Evolutionary conservation across 2,113 vertebrate species (phyloP), one percentile per base, ranked within the genome.

Genomic region (Aphelocoma coerulescens): DNA sequence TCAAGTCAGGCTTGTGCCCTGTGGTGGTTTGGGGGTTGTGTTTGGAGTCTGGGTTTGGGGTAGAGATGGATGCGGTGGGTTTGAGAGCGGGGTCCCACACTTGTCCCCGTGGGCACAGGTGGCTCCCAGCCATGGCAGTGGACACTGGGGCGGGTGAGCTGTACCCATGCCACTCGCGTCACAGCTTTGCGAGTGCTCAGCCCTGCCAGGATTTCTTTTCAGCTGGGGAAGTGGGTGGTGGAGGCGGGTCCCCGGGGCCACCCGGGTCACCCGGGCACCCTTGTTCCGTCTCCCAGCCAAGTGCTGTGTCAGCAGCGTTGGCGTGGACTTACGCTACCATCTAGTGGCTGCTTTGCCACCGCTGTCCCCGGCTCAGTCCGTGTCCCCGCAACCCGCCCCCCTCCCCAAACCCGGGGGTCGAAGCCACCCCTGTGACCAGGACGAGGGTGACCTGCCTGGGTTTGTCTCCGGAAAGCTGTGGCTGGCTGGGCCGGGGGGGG

Each of bases 271-370:
- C 84, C 61, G 66, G 87, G 13, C 74, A 8, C 82, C 67, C 59
- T 13, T 13, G 92, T 80, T 88, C 87, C 94, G 72, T 61, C 66
- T 72, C 35, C 11, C 81, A 49, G 87, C 32, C 94, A 18, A 72
- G n/a, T 97, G 96, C 94, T 95, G 94, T 81, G 93, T 96, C 95
- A 97, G 95, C 94, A 96, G 95, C 94, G 73, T 35, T 92, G 87
- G 87, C 77, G 93, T 68, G 91, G 93, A 11, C 89, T 76, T 43
- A 95, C 91, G 95, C 95, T 96, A 96, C 96, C 95, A 97, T 93
- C 96, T 96, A 95, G 96, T 4, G 96, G 96, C 94, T 85, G 96
- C 88, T 92, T 48, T 9, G 66, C 89, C 91, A 52, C 80, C 65
- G 82, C 80, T 61, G 91, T 63, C 80, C 91, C 91, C 51, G 15